Evolutionary conservation across 2,113 vertebrate species (phyloP).

Genomic region (Rhabdomys dilectus): DNA sequence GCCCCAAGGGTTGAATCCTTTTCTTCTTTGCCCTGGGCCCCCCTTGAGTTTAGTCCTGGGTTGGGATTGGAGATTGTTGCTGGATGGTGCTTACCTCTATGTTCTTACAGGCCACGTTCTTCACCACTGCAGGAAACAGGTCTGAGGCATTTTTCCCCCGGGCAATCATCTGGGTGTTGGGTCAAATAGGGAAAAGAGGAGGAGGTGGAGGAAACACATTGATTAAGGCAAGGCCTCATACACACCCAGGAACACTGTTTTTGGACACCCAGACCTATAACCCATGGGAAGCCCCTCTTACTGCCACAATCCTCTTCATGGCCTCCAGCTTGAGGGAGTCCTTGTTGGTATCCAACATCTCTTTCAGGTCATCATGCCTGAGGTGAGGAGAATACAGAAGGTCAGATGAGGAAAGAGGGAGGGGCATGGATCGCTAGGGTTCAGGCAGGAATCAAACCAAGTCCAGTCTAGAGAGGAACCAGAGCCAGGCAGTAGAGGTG

Average conservation of each 20-base stretch:
- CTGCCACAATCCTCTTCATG: conserved; percentile 99
- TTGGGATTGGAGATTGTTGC: rapidly evolving
- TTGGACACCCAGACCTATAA: background rate
- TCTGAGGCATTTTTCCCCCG: conserved; percentile 98
- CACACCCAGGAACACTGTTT: background rate
- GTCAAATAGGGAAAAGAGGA: background rate
- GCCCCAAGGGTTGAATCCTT: background rate
- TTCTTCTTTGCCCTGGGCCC: background rate
- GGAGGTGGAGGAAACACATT: too few species aligned
- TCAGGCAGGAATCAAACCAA: background rate
- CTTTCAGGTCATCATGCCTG: conserved; percentile 98
- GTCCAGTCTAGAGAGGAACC: background rate
- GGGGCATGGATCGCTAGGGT: background rate
- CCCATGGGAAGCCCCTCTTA: conserved; percentile 81
- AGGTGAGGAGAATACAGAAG: background rate
- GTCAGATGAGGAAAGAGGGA: background rate
- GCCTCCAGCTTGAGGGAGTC: conserved; percentile 99
- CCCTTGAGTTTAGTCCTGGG: background rate
- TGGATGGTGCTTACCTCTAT: conserved; percentile 92
- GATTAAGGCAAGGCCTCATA: background rate
- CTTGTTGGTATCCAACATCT: conserved; percentile 99
- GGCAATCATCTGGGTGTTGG: conserved; percentile 94
- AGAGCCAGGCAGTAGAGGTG: background rate
- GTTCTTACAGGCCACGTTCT: conserved; percentile 99
- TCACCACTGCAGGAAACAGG: conserved; percentile 98